Base-by-base conservation (phyloP, 2,888 invertebrate genomes). In the Icerya purchasi region DNA sequence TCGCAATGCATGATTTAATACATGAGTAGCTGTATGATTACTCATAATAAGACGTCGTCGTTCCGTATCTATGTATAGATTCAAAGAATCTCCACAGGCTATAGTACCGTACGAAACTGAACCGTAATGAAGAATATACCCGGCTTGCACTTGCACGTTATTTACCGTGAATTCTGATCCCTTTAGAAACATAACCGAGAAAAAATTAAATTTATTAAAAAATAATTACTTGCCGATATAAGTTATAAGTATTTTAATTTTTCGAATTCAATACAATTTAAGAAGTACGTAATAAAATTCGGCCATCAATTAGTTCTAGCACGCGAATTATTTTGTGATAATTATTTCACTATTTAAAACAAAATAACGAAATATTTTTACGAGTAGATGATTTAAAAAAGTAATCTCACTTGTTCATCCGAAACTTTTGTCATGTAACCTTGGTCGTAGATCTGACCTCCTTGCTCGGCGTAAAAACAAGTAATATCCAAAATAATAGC, bases 381-480 rank as follows among this genome's bases (percentile, higher is more conserved):
- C n/a, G n/a, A n/a, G n/a, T n/a, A n/a, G n/a, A n/a, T n/a, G n/a
- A n/a, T n/a, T 50, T n/a, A 18, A 56, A 57, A 20, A 55, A 66
- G 76, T 78, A 70, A 91, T 90, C 70, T n/a, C n/a, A n/a, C n/a
- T n/a, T n/a, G n/a, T n/a, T n/a, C n/a, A n/a, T 91, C 89, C 61
- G 77, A 79, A 3, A 76, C 70, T 75, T 90, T 91, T 0, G 83
- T 82, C 71, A 94, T 77, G 66, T 84, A 91, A 22, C 98, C 98
- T 69, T 89, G 88, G 71, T 99, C 98, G 71, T 81, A 94, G 67
- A 92, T 94, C 75, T 99, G 98, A 18, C 98, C 98, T 63, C 98
- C 98, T 74, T 96, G 92, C 73, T 99, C 98, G 1, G 98, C 96
- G 73, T 99, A 99, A 73, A 99, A 99, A 71, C 79, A 86, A 0